Evolutionary conservation across 2,113 vertebrate genomes (phyloP), one percentile per base, ranked within the genome.

Genomic region (Gobius niger): DNA sequence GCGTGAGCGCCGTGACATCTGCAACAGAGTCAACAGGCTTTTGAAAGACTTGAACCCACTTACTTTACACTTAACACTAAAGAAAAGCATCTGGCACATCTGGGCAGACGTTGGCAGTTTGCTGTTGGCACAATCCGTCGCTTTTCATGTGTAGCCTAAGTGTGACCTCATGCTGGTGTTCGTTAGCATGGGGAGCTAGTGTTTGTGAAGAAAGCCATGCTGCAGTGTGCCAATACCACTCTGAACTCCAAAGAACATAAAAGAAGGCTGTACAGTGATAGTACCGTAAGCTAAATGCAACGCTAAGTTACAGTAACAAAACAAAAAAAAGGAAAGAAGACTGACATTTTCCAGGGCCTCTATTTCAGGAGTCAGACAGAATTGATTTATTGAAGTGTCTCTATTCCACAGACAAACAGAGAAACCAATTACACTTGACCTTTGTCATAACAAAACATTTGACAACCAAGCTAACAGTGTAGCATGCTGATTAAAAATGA

Each of bases 81-180:
- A 4, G 47, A 65, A 44, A 63, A 66, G 81, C 86, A 84, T 82
- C 83, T 85, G 85, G 78, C 75, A 72, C 67, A 82, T 86, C 82
- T 84, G 86, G 77, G 82, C 72, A 62, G 65, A 44, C 63, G 19
- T 78, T 77, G 13, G 77, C 89, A 82, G 85, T 76, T 81, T 84
- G 72, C 78, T 71, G 85, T 82, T 82, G 65, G 40, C 84, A 70
- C 60, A n/a, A 15, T 42, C n/a, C 42, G 53, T 65, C 80, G 61
- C 57, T 57, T 62, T 65, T 12, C 68, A 42, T 63, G 68, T 47
- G 19, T 67, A 67, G 24, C 24, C 24, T 34, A 34, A 72, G 77
- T 72, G 68, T 62, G 80, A 80, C 70, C 63, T 64, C 66, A 72
- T 69, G 73, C 79, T 61, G 71, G 66, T 75, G 78, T 83, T 79